Evolutionary conservation across 1,140 invertebrate species (phyloP), one percentile per base, ranked within the genome.

Genomic region (Tetragnatha versicolor): DNA sequence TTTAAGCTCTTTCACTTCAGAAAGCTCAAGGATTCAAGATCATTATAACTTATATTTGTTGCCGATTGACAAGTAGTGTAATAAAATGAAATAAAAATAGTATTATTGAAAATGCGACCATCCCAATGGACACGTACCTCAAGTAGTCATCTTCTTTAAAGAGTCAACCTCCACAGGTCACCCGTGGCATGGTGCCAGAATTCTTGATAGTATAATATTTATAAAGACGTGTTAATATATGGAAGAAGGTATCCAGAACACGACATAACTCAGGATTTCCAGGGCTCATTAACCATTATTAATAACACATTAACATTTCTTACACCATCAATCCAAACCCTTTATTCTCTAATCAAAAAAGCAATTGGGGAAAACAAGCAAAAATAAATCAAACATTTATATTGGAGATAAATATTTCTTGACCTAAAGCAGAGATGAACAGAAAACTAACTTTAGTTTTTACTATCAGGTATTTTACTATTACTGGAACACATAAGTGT

Each of bases 191-290:
- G 73, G 61, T 77, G 61, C 61, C 73, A 77, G 73, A 77, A 42
- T 77, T 77, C 73, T 77, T 66, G 60, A 77, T 14, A 51, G 72
- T 55, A 66, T 77, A 77, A 77, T 77, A 77, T 77, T 77, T 66
- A 66, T 31, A 77, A 77, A 77, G 60, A 77, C 66, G 58, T 77
- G 45, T 75, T 65, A 66, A 45, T 66, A 77, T 77, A 17, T 25
- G 31, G 42, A 5, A 63, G 25, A 73, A 77, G 53, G 58, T 39
- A 77, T 65, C 35, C 31, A 47, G 33, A 10, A 65, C n/a, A 42
- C 22, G 49, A 20, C 51, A 55, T 12, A 27, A 55, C 7, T n/a
- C 45, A 77, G 73, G 73, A 66, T 66, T 65, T 77, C 73, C 60
- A 77, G 1, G 1, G 3, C 22, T 37, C 9, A 20, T n/a, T n/a